phyloP scores from a whole-genome alignment of 2,113 vertebrate genomes.

The Dipodomys merriami region DNA sequence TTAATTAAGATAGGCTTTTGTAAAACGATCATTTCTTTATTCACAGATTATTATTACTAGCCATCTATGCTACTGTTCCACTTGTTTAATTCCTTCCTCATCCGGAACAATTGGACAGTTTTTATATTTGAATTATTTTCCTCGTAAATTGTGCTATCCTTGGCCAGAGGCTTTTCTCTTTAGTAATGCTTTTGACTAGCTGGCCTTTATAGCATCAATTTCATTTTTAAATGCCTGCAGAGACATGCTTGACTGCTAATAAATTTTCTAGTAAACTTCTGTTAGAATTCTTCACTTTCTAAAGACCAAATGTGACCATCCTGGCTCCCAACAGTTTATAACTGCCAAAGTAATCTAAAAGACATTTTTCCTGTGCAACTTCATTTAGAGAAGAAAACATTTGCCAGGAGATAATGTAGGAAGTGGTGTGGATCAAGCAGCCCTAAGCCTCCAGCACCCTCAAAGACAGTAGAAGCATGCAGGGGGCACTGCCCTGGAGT shows the following conservation, averaged over 20 bases:
- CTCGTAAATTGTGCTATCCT: constrained; percentile 68
- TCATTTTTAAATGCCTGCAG: constrained; percentile 75
- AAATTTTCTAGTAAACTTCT: constrained; percentile 73
- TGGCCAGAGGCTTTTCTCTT: constrained; percentile 70
- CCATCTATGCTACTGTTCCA: background rate
- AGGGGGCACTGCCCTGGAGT: background rate
- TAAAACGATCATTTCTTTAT: constrained; percentile 22
- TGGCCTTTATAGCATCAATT: constrained; percentile 76
- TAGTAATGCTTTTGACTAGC: constrained; percentile 69
- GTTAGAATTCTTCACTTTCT: constrained; percentile 71
- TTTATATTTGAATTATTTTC: constrained; percentile 68
- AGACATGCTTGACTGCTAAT: constrained; percentile 77
- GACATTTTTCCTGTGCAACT: constrained; percentile 69
- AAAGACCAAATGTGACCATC: constrained; percentile 64
- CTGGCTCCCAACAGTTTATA: constrained; percentile 67
- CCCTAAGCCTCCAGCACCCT: background rate
- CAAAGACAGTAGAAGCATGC: accelerated
- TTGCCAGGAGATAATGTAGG: constrained; percentile 27
- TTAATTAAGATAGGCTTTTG: constrained; percentile 15
- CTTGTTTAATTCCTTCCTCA: constrained; percentile 49
- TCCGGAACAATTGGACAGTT: constrained; percentile 40
- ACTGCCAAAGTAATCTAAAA: constrained; percentile 81
- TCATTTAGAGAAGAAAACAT: constrained; percentile 15
- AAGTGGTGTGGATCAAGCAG: background rate
- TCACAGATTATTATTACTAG: background rate